A percentile compares a stretch with the other conserved stretches of the same genome.
Evolutionary conservation across 2,113 vertebrate genomes (phyloP).

Genomic region (Pogona vitticeps): DNA sequence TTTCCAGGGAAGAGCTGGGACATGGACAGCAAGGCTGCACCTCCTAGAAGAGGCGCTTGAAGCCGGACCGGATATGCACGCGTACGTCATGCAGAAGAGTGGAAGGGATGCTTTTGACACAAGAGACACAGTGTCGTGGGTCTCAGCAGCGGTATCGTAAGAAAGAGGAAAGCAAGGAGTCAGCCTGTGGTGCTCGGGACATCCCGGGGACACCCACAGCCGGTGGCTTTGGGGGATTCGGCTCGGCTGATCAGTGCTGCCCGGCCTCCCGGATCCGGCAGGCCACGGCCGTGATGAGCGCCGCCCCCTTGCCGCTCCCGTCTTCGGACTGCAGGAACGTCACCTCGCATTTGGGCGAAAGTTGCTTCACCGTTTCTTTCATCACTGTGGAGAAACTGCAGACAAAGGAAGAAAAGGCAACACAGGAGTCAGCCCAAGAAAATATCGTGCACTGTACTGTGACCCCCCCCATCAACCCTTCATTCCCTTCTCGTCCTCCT

Average conservation of each 20-base stretch:
- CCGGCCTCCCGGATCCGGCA: slow-evolving; percentile 85
- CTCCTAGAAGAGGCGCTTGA: background rate
- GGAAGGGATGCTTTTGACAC: background rate
- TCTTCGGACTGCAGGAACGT: slow-evolving; percentile 93
- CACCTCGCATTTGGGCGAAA: slow-evolving; percentile 91
- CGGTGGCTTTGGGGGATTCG: slow-evolving; percentile 12
- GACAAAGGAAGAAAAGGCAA: background rate
- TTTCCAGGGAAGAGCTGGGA: background rate
- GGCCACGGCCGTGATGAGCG: slow-evolving; percentile 94
- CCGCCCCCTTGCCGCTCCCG: slow-evolving; percentile 95
- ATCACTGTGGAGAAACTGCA: slow-evolving; percentile 89
- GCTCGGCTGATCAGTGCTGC: slow-evolving; percentile 70
- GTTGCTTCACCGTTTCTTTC: slow-evolving; percentile 84
- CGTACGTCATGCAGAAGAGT: slow-evolving; percentile 41
- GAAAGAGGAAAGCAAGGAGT: slow-evolving; percentile 38
- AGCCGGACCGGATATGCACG: slow-evolving; percentile 20
- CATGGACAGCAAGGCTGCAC: background rate
- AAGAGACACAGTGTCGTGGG: slow-evolving; percentile 34
- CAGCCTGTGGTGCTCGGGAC: slow-evolving; percentile 42
- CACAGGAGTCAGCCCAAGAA: too few species aligned
- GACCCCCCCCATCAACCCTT: too few species aligned
- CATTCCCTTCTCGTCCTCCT: background rate
- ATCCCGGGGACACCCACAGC: background rate
- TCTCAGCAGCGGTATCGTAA: slow-evolving; percentile 17
- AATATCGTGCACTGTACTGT: too few species aligned